phyloP scores from a whole-genome alignment of 1,140 invertebrate species.

The Aphis gossypii region DNA sequence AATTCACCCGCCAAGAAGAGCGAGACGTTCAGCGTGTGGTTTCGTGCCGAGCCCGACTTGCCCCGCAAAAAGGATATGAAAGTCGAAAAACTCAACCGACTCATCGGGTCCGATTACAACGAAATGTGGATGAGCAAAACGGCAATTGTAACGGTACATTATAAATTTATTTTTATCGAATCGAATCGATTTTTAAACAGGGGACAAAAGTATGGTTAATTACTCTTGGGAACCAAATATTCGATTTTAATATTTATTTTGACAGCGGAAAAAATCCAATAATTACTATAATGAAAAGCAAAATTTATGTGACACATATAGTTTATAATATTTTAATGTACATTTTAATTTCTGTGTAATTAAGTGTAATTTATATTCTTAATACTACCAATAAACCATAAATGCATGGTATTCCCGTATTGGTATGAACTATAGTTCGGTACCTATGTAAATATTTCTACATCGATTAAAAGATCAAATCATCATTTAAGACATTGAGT shows the following conservation, averaged over 20 bases:
- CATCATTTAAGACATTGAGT: neutral
- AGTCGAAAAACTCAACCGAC: constrained; percentile 60
- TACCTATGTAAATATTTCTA: neutral
- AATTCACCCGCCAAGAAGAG: constrained; percentile 55
- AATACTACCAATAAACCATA: neutral
- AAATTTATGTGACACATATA: neutral
- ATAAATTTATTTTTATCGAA: neutral
- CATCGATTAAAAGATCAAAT: neutral
- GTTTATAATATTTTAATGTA: neutral
- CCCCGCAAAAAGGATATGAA: constrained; percentile 62
- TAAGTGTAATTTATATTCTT: neutral
- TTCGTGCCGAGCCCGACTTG: constrained; percentile 60
- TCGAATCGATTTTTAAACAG: neutral
- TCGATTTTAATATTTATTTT: neutral
- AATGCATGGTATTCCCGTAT: neutral
- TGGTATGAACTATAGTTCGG: neutral
- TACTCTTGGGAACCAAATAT: neutral
- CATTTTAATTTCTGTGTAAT: neutral
- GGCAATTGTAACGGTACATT: neutral
- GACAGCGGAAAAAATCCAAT: neutral
- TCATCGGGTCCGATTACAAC: constrained; percentile 62
- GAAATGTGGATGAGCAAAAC: constrained; percentile 62
- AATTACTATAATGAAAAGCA: neutral
- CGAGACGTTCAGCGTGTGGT: constrained; percentile 61
- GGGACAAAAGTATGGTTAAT: neutral